Conservation (phyloP, 2,888 invertebrate genomes). For the Cryptocheilus praepositus region DNA sequence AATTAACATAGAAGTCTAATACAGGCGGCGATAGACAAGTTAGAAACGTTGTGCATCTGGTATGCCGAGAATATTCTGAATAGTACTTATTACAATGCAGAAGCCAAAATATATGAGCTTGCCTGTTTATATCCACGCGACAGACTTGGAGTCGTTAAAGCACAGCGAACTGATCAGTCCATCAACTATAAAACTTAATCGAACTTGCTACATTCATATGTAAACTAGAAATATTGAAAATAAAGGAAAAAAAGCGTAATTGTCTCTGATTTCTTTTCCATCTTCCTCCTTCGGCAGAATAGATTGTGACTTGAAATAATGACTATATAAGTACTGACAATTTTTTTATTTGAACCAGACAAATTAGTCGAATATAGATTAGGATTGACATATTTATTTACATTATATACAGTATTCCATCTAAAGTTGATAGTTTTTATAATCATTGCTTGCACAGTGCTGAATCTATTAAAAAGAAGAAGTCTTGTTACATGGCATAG, state of each 20-base stretch:
- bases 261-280: background rate
- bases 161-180: too few relatives aligned
- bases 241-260: background rate
- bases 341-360: slow-evolving; percentile 65
- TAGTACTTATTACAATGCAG: slow-evolving; percentile 72
- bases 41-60: slow-evolving; percentile 76
- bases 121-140: slow-evolving; percentile 73
- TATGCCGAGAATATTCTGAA: slow-evolving; percentile 70
- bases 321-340: slow-evolving; percentile 22
- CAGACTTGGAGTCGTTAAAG: background rate
- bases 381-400: slow-evolving; percentile 69
- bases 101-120: slow-evolving; percentile 75
- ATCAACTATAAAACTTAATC: too few relatives aligned
- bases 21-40: slow-evolving; percentile 59
- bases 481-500: too few relatives aligned
- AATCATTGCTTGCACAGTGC: slow-evolving; percentile 49
- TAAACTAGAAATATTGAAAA: background rate
- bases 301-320: slow-evolving; percentile 20
- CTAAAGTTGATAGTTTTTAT: slow-evolving; percentile 54
- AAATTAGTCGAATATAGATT: slow-evolving; percentile 59
- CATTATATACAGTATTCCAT: slow-evolving; percentile 70
- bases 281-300: too few relatives aligned
- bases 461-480: slow-evolving; percentile 45
- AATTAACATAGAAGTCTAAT: slow-evolving; percentile 14
- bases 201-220: background rate